Evolutionary conservation across 2,888 invertebrate species (phyloP).

Genomic region (Acrobasis suavella): DNA sequence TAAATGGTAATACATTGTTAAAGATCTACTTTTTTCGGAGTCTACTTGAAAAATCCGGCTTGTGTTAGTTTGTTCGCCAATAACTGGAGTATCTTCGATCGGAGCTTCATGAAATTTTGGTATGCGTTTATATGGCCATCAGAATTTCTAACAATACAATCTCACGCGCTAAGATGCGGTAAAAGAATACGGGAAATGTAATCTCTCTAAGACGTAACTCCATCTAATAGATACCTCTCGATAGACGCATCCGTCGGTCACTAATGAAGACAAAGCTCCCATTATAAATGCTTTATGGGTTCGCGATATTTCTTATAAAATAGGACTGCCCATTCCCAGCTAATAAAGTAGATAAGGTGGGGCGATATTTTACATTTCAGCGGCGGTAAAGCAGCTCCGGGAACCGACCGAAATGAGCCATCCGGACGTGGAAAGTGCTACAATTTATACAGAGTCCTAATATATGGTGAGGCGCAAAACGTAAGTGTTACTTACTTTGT

Average conservation of each 20-base stretch:
- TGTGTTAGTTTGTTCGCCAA: too few relatives aligned
- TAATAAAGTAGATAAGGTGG: constrained; percentile 69
- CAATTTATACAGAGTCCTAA: constrained; percentile 71
- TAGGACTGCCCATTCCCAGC: constrained; percentile 48
- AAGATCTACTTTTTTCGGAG: too few relatives aligned
- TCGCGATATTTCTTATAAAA: constrained; percentile 29
- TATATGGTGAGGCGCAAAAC: constrained; percentile 40
- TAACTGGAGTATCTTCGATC: too few relatives aligned
- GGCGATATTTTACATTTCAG: constrained; percentile 67
- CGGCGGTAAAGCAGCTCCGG: constrained; percentile 65
- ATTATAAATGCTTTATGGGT: constrained; percentile 27
- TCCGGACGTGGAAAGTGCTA: constrained; percentile 70
- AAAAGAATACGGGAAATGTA: too few relatives aligned
- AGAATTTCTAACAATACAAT: too few relatives aligned
- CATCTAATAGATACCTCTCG: neutral
- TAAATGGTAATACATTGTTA: too few relatives aligned
- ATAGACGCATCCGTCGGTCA: constrained; percentile 12
- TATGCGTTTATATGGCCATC: too few relatives aligned
- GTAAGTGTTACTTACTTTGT: constrained; percentile 25
- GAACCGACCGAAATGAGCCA: constrained; percentile 76
- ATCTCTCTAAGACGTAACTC: neutral
- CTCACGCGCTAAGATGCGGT: too few relatives aligned
- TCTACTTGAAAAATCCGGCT: too few relatives aligned
- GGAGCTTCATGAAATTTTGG: too few relatives aligned
- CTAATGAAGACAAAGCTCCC: constrained; percentile 23